Percentiles rank a stretch among this genome's conserved stretches.
These are phyloP conservation scores for Natrix natrix DNA, from an alignment of 2,797 vertebrate genomes.

Conservation along the genomic window DNA sequence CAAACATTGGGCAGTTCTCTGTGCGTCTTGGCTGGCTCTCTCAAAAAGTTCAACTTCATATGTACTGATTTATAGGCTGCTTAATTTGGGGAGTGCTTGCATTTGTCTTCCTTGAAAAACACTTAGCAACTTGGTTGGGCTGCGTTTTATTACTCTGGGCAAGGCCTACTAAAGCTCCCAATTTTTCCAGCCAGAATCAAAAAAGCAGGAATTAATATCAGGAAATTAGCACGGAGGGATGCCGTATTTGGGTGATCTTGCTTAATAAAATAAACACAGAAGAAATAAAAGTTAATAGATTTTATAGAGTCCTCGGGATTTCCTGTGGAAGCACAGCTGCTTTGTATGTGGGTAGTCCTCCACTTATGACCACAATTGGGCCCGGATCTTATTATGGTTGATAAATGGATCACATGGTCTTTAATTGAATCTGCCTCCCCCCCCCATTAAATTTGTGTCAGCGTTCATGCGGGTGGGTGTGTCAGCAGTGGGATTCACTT, in stretches of 20 bases:
- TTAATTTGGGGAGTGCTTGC: background rate
- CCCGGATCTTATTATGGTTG: background rate
- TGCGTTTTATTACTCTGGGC: slow-evolving; percentile 7
- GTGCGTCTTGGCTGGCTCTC: slow-evolving; percentile 44
- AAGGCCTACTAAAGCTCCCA: background rate
- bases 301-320: background rate
- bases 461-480: too few relatives aligned
- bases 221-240: background rate
- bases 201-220: background rate
- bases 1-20: slow-evolving; percentile 38
- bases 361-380: background rate
- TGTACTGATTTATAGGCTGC: slow-evolving; percentile 33
- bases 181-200: background rate
- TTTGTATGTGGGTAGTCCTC: too few relatives aligned
- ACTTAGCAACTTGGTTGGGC: background rate
- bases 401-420: background rate
- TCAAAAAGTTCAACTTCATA: slow-evolving; percentile 15
- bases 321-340: background rate
- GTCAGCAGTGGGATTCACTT: too few relatives aligned
- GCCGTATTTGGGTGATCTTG: background rate
- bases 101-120: slow-evolving; percentile 3
- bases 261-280: background rate
- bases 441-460: too few relatives aligned
- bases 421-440: too few relatives aligned
- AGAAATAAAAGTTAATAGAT: background rate